Evolutionary conservation across 2,888 invertebrate species (phyloP), one percentile per base, ranked within the genome.

Genomic region (Sabellastarte sp.): DNA sequence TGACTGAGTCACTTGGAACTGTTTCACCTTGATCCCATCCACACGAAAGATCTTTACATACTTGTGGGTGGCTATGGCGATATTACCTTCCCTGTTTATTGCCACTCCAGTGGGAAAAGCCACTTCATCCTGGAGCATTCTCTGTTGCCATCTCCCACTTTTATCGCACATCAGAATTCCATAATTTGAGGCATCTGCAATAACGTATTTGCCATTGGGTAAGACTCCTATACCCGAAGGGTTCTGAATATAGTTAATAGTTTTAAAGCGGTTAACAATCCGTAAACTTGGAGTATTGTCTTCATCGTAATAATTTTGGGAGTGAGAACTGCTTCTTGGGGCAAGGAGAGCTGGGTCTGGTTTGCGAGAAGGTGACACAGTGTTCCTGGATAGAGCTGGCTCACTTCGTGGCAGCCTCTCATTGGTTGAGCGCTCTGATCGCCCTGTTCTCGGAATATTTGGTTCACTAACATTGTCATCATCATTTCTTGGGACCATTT

Each of bases 171-270:
- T 5, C 55, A 24, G 29, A 5, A 55, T 15, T 15, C 55, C 55
- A 28, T 24, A 55, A 55, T 55, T 55, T 5, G 24, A 5, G 5
- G 55, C 55, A n/a, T 55, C 55, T 15, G 24, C 55, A 55, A 55
- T 55, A n/a, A 55, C 55, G 24, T 26, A 26, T 28, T 55, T 55
- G 5, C 55, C 55, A 55, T 55, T 55, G 10, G 55, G 29, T 55
- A 55, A n/a, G n/a, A 55, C 24, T 5, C 26, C 55, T 15, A 55
- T 15, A 15, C 55, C 55, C 5, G 26, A 55, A 55, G 55, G 55
- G 15, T 55, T 28, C 29, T 55, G 24, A 15, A 55, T n/a, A n/a
- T 55, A 55, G n/a, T 28, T 55, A 28, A 28, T 55, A 55, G 55
- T 55, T n/a, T 55, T 55, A 55, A 55, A 55, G 5, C 29, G 5